Conservation (phyloP, 2,113 vertebrate species). For the Pantherophis guttatus region DNA sequence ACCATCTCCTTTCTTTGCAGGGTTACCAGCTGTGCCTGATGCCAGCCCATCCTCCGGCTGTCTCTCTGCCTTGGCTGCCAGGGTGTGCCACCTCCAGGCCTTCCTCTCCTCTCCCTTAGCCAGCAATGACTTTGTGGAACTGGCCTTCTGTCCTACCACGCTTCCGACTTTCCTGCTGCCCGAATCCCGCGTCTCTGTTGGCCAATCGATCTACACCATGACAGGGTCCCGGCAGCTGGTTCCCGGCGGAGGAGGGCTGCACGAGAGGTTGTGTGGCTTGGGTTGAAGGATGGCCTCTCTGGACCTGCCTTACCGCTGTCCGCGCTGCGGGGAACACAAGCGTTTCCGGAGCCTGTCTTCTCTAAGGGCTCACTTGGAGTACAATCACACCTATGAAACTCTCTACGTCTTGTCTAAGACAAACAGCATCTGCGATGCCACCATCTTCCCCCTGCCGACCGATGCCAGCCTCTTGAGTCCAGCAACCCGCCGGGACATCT, state of each 20-base stretch:
- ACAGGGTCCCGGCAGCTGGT: not conserved
- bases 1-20: constrained; percentile 57
- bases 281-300: constrained; percentile 92
- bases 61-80: not conserved
- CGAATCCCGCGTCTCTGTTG: rapidly evolving
- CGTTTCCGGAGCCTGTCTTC: constrained; percentile 98
- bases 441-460: constrained; percentile 84
- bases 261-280: constrained; percentile 58
- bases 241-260: constrained; percentile 37
- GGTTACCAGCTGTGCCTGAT: not conserved
- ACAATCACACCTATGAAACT: constrained; percentile 99
- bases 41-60: constrained; percentile 24
- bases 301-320: constrained; percentile 97
- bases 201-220: constrained; percentile 15
- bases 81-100: rapidly evolving
- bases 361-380: constrained; percentile 93
- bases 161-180: not conserved
- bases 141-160: rapidly evolving
- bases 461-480: constrained; percentile 82
- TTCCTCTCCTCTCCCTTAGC: not conserved
- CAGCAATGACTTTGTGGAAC: constrained; percentile 32
- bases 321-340: constrained; percentile 98
- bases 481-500: constrained; percentile 78
- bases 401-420: constrained; percentile 98
- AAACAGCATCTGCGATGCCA: constrained; percentile 92